Conservation (phyloP, 2,888 invertebrate species). For the Sesia apiformis region DNA sequence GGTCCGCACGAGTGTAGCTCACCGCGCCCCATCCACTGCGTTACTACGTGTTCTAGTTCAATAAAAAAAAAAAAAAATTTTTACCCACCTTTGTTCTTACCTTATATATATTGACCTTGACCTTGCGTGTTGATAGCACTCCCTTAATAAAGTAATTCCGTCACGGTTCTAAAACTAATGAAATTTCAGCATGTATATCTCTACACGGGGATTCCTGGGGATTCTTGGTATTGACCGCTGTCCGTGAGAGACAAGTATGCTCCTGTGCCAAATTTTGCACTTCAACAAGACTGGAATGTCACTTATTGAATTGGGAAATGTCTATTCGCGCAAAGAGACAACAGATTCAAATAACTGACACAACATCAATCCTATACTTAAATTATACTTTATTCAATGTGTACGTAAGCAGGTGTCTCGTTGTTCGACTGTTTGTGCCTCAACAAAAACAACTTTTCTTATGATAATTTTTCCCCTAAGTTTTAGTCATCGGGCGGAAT, state of each 20-base stretch:
- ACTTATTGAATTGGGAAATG: slow-evolving; percentile 60
- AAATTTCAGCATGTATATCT: neutral
- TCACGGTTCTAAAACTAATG: neutral
- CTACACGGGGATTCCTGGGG: too few species aligned
- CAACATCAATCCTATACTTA: slow-evolving; percentile 31
- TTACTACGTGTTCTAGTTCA: too few species aligned
- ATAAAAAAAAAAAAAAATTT: too few species aligned
- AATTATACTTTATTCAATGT: slow-evolving; percentile 26
- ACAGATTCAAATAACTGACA: slow-evolving; percentile 24
- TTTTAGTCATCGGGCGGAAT: slow-evolving; percentile 75
- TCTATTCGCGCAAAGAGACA: slow-evolving; percentile 40
- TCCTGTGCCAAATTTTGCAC: slow-evolving; percentile 42
- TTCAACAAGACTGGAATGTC: slow-evolving; percentile 74
- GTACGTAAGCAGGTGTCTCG: slow-evolving; percentile 40
- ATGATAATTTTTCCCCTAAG: slow-evolving; percentile 59
- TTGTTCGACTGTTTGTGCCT: slow-evolving; percentile 33
- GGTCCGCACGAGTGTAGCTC: too few species aligned
- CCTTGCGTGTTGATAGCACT: too few species aligned
- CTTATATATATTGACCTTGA: too few species aligned
- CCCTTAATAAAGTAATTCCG: neutral
- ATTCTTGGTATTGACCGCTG: too few species aligned
- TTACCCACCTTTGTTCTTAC: too few species aligned
- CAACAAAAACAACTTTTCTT: slow-evolving; percentile 49
- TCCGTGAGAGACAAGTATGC: slow-evolving; percentile 26
- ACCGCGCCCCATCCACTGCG: too few species aligned